Base-by-base conservation (phyloP, 2,888 invertebrate species). In the Cartodere bifasciata region DNA sequence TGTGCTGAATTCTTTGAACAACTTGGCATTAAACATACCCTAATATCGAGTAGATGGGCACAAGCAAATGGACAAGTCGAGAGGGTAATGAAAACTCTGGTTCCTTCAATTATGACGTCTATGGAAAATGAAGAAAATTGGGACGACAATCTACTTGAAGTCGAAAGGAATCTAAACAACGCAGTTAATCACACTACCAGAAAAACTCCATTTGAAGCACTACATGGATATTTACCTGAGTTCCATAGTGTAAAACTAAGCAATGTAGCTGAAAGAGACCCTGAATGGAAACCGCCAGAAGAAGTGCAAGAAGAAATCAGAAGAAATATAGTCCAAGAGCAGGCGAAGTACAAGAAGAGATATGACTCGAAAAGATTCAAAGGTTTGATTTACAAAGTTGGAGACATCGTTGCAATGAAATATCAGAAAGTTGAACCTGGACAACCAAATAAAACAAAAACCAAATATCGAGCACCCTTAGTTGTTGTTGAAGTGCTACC, bases 1-100 rank as follows among this genome's bases (percentile, higher is more conserved):
- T 35, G 31, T 12, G 23, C 13, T 13, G 22, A 30, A 10, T 34
- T 24, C 22, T 23, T 9, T 11, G 14, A 13, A 4, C 21, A 22
- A 10, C 23, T 33, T 5, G 41, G 43, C 3, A 33, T 41, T 5
- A 22, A 15, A 6, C 41, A 40, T 17, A 32, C 34, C 2, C 24
- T 42, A 11, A 42, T 33, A 12, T 35, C 28, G 1, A 28, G 27
- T 6, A n/a, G 32, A 3, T 37, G 36, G 15, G 39, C 39, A 1
- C 41, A 39, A 14, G 40, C 36, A 1, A 39, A 41, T n/a, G 36
- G 39, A 2, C 27, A 29, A n/a, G 32, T 26, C 9, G 31, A 37
- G 15, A 12, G 37, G 0, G 13, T 32, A 1, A 38, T 35, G 15
- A 29, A 21, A 13, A 34, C 31, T 3, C 11, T 37, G 2, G 3